Conservation (phyloP, 2,888 invertebrate species). For the Galerucella calmariensis region DNA sequence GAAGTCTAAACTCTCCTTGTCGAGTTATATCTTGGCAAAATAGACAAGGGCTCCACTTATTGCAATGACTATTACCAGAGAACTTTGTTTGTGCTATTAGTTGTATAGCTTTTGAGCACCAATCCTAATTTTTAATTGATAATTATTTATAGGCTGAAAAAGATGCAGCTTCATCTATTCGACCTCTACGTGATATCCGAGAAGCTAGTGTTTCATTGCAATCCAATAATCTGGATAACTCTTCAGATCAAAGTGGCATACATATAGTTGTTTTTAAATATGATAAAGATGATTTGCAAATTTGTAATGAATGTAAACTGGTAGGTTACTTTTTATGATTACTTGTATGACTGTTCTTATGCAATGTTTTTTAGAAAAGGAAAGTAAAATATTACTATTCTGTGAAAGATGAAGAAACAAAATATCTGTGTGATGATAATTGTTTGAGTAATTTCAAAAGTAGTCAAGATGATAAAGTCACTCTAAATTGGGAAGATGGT, state of each 20-base stretch:
- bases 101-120: too few relatives aligned
- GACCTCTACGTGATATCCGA: conserved; percentile 55
- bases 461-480: conserved; percentile 62
- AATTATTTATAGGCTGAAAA: conserved; percentile 68
- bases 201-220: conserved; percentile 59
- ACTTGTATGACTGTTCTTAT: neutral
- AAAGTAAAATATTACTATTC: conserved; percentile 62
- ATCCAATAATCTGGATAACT: conserved; percentile 37
- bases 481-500: conserved; percentile 58
- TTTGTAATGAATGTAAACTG: conserved; percentile 67
- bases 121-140: conserved; percentile 19
- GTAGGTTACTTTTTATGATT: conserved; percentile 48
- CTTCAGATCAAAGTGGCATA: conserved; percentile 35
- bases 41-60: too few relatives aligned
- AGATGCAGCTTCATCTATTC: conserved; percentile 66
- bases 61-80: too few relatives aligned
- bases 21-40: too few relatives aligned
- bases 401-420: conserved; percentile 65
- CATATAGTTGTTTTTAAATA: conserved; percentile 51
- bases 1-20: too few relatives aligned
- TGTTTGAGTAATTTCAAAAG: conserved; percentile 69
- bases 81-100: too few relatives aligned
- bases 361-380: conserved; percentile 58
- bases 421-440: conserved; percentile 69
- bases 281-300: conserved; percentile 57